These are phyloP conservation scores for Gallinago paraguaiae DNA, from an alignment of 2,113 vertebrate genomes.

Conservation along the genomic window DNA sequence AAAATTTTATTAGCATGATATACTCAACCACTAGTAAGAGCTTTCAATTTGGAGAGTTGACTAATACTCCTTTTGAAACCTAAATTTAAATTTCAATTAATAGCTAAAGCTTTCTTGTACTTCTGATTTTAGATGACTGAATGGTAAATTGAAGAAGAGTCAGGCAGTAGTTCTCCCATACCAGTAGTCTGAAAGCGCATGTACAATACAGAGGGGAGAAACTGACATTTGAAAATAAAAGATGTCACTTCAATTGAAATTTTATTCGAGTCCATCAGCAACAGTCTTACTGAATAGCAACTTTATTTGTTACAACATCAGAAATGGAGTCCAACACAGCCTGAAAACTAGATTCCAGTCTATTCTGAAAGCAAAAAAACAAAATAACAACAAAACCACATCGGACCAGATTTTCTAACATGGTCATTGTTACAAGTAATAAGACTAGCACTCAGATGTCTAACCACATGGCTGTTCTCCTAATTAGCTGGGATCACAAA, in stretches of 20 bases:
- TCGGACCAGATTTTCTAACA: constrained; percentile 52
- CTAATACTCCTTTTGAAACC: neutral
- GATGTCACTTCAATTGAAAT: constrained; percentile 59
- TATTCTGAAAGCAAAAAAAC: constrained; percentile 55
- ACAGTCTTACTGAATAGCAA: constrained; percentile 34
- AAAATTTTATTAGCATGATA: neutral
- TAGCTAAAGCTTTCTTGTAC: neutral
- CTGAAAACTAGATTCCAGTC: constrained; percentile 49
- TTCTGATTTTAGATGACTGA: constrained; percentile 10
- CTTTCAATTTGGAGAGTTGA: neutral
- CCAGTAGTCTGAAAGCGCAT: neutral
- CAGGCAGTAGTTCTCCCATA: neutral
- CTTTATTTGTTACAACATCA: constrained; percentile 51
- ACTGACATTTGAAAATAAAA: constrained; percentile 51
- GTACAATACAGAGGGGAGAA: neutral
- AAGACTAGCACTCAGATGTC: constrained; percentile 70
- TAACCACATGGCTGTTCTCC: constrained; percentile 68
- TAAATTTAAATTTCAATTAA: constrained; percentile 7
- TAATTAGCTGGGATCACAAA: constrained; percentile 67
- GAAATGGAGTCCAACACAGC: constrained; percentile 31
- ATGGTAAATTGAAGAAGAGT: neutral
- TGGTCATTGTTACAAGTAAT: constrained; percentile 66
- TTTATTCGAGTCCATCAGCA: constrained; percentile 60
- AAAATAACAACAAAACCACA: constrained; percentile 70
- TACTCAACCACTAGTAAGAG: neutral